phyloP scores from a whole-genome alignment of 2,113 vertebrate species.

The Neotoma lepida region DNA sequence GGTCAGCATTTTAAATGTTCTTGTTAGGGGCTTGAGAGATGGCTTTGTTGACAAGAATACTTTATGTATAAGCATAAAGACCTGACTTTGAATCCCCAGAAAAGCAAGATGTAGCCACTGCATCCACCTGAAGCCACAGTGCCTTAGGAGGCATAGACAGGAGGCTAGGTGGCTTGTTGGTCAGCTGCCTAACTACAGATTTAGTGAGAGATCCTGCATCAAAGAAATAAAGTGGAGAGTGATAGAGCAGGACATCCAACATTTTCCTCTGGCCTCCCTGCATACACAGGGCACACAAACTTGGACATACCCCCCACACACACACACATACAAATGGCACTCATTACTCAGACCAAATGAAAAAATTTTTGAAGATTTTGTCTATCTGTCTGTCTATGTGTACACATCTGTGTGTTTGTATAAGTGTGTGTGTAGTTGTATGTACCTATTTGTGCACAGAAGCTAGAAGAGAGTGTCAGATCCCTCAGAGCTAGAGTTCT shows the following conservation, averaged over 20 bases:
- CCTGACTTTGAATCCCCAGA: neutral
- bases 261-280: neutral
- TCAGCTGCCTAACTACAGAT: neutral
- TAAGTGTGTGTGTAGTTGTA: neutral
- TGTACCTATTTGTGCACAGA: neutral
- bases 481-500: neutral
- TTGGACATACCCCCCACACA: neutral
- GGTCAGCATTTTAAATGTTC: conserved; percentile 79
- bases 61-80: neutral
- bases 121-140: neutral
- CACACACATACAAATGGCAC: conserved; percentile 26
- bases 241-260: neutral
- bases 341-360: conserved; percentile 77
- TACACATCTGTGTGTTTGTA: neutral
- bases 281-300: neutral
- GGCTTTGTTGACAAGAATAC: neutral
- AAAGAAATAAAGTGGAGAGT: neutral
- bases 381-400: neutral
- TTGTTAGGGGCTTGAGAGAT: neutral
- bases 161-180: neutral
- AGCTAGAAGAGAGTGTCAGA: neutral
- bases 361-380: neutral
- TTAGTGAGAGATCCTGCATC: neutral
- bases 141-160: neutral
- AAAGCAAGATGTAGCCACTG: neutral